Conservation (phyloP, 2,797 vertebrate species). For the Myotis findleyi region DNA sequence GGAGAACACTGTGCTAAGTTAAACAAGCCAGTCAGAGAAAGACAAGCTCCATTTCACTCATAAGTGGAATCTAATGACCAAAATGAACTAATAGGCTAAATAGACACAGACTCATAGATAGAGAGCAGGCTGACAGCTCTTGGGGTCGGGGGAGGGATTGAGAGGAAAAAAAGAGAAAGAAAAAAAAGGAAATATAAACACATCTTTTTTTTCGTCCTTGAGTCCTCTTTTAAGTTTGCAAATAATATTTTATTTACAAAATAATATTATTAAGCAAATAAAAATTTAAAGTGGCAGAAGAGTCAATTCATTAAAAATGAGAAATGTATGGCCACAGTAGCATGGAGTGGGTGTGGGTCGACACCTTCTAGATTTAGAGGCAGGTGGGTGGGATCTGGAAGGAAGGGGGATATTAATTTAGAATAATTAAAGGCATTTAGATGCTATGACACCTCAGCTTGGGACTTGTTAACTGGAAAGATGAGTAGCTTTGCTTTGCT, state of each 20-base stretch:
- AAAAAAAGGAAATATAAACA: neutral
- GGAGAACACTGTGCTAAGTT: neutral
- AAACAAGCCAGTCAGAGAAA: neutral
- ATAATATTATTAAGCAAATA: neutral
- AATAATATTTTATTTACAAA: neutral
- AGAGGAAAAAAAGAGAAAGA: neutral
- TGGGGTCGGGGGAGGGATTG: neutral
- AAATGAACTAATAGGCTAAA: neutral
- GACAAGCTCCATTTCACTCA: neutral
- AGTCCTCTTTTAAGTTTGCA: constrained; percentile 16
- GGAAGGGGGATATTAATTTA: neutral
- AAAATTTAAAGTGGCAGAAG: neutral
- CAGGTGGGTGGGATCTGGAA: neutral
- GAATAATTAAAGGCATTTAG: neutral
- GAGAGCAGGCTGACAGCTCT: neutral
- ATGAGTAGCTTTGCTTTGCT: constrained; percentile 5
- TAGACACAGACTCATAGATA: neutral
- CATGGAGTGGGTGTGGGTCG: no score
- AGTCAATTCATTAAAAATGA: neutral
- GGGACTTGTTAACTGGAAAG: neutral
- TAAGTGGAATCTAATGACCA: neutral
- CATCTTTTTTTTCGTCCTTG: neutral
- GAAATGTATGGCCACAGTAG: neutral
- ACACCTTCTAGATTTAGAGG: neutral
- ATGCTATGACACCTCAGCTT: neutral